Conservation (phyloP, 2,797 vertebrate species). For the Myiotriccus ornatus region DNA sequence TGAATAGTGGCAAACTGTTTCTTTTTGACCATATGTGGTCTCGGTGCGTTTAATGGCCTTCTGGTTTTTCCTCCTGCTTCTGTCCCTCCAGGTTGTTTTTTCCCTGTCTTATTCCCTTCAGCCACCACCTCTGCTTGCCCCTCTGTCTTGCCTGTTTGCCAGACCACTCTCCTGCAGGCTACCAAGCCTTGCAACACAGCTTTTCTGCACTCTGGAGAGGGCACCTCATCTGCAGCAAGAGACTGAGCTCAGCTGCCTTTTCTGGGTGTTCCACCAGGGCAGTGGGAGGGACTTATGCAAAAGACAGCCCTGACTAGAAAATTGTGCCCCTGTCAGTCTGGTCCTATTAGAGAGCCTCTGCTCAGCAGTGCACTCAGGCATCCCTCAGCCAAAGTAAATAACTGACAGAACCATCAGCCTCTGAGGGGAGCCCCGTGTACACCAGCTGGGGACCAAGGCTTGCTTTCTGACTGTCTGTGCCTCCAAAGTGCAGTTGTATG, state of each 20-base stretch:
- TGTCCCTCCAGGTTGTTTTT: background rate
- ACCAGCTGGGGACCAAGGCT: background rate
- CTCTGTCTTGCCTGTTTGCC: background rate
- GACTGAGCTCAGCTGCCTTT: background rate
- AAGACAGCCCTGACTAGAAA: background rate
- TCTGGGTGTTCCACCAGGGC: background rate
- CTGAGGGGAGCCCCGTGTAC: fast-evolving
- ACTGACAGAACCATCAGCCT: background rate
- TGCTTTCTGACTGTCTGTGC: background rate
- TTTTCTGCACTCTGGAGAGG: background rate
- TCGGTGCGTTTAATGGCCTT: background rate
- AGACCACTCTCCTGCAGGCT: fast-evolving
- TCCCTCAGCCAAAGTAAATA: background rate
- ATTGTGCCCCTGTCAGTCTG: background rate
- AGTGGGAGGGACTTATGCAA: background rate
- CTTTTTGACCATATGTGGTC: background rate
- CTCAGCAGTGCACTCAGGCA: background rate
- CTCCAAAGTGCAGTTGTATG: background rate
- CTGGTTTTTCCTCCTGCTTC: background rate
- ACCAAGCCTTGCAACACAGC: background rate
- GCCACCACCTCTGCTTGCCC: background rate
- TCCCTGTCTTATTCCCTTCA: background rate
- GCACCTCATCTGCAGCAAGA: background rate
- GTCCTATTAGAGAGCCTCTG: background rate
- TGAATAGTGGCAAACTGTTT: background rate